A percentile compares a stretch with the other conserved stretches of the same genome.
Evolutionary conservation across 2,888 invertebrate genomes (phyloP).

Genomic region (Phragmatobia fuliginosa): DNA sequence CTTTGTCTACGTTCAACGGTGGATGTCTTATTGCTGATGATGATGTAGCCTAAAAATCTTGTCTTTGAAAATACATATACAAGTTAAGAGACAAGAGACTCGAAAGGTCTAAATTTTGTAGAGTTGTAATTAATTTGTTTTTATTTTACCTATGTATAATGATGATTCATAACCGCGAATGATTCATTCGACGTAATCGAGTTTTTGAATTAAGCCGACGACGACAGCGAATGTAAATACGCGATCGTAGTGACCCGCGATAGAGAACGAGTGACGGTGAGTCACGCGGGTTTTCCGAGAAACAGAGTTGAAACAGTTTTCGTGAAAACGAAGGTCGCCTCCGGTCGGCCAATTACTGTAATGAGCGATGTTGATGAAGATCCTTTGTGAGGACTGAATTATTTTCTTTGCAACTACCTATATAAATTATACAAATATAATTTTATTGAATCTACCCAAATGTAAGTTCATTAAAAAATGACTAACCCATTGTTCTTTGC

Average conservation of each 20-base stretch:
- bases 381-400: constrained; percentile 54
- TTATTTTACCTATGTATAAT: constrained; percentile 69
- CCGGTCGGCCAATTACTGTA: constrained; percentile 55
- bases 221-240: constrained; percentile 81
- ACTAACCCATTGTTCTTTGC: constrained; percentile 60
- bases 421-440: constrained; percentile 33
- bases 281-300: constrained; percentile 86
- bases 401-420: constrained; percentile 55
- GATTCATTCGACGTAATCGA: constrained; percentile 84
- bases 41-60: background rate
- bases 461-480: constrained; percentile 21
- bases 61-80: background rate
- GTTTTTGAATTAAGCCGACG: constrained; percentile 84
- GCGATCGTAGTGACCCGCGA: constrained; percentile 81
- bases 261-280: constrained; percentile 78
- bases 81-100: no score
- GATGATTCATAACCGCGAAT: constrained; percentile 80
- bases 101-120: constrained; percentile 8
- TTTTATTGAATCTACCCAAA: constrained; percentile 16
- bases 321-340: constrained; percentile 81
- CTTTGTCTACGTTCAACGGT: no score
- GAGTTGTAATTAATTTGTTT: constrained; percentile 10
- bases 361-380: constrained; percentile 45
- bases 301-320: constrained; percentile 77
- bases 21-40: no score